phyloP scores from a whole-genome alignment of 2,888 invertebrate species.

The Mythimna loreyi region DNA sequence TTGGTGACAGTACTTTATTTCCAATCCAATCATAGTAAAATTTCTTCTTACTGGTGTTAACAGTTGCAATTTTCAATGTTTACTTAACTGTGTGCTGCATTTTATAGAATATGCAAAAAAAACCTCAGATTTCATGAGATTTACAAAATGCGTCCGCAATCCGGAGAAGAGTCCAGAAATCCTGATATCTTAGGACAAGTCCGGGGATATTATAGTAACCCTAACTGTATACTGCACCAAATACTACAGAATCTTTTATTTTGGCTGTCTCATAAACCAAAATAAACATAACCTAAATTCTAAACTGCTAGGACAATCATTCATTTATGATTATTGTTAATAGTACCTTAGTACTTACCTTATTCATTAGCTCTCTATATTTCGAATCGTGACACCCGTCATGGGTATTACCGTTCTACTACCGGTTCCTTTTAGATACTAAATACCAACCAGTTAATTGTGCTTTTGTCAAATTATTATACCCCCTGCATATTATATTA shows the following conservation, averaged over 20 bases:
- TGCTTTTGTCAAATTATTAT: slow-evolving; percentile 71
- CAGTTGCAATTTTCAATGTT: no score
- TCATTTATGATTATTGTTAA: neutral
- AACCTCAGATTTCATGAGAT: no score
- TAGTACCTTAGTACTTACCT: neutral
- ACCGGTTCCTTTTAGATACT: slow-evolving; percentile 9
- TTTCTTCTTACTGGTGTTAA: neutral
- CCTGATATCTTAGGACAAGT: no score
- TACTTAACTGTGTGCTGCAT: no score
- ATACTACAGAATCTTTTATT: neutral
- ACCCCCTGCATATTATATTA: slow-evolving; percentile 57
- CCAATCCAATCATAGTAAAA: neutral
- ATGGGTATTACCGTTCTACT: slow-evolving; percentile 29
- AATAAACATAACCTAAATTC: neutral
- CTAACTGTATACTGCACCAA: no score
- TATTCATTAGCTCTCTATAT: slow-evolving; percentile 1
- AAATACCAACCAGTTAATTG: slow-evolving; percentile 61
- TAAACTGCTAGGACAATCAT: neutral
- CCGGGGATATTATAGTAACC: no score
- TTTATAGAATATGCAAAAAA: no score
- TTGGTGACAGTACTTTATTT: neutral
- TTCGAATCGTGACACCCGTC: slow-evolving; percentile 3
- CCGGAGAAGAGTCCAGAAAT: no score
- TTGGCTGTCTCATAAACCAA: neutral
- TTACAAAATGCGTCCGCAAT: no score